Evolutionary conservation across 2,888 invertebrate genomes (phyloP).

Genomic region (Linyphia triangularis): DNA sequence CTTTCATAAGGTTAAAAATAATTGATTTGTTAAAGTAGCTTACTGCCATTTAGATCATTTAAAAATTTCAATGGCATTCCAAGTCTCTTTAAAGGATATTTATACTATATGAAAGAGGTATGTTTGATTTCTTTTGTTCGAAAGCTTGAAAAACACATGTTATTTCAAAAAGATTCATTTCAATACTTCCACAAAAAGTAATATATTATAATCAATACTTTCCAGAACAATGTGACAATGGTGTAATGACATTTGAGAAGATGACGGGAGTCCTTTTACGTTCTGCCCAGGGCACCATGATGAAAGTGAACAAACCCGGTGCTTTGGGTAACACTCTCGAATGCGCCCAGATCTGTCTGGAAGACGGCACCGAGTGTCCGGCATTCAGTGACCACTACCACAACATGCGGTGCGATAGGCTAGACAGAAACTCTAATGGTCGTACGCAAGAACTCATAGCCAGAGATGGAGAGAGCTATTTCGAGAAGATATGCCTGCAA

Average conservation of each 20-base stretch:
- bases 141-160: too few relatives aligned
- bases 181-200: too few relatives aligned
- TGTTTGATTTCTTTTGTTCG: too few relatives aligned
- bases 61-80: too few relatives aligned
- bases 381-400: slow-evolving; percentile 81
- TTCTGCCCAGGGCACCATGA: slow-evolving; percentile 80
- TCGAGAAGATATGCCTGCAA: slow-evolving; percentile 81
- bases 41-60: too few relatives aligned
- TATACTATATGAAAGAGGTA: too few relatives aligned
- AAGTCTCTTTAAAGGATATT: too few relatives aligned
- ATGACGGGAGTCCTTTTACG: slow-evolving; percentile 80
- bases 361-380: slow-evolving; percentile 80
- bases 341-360: slow-evolving; percentile 78
- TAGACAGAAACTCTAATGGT: slow-evolving; percentile 81
- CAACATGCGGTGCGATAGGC: slow-evolving; percentile 80
- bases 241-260: slow-evolving; percentile 81
- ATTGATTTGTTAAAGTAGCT: too few relatives aligned
- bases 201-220: too few relatives aligned
- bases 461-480: slow-evolving; percentile 80
- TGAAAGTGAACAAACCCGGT: slow-evolving; percentile 78
- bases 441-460: slow-evolving; percentile 79
- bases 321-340: slow-evolving; percentile 77
- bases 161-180: background rate
- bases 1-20: too few relatives aligned
- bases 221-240: slow-evolving; percentile 80